These are phyloP conservation scores for Enteromius anoplus DNA, from an alignment of 2,797 vertebrate species.

Conservation along the genomic window DNA sequence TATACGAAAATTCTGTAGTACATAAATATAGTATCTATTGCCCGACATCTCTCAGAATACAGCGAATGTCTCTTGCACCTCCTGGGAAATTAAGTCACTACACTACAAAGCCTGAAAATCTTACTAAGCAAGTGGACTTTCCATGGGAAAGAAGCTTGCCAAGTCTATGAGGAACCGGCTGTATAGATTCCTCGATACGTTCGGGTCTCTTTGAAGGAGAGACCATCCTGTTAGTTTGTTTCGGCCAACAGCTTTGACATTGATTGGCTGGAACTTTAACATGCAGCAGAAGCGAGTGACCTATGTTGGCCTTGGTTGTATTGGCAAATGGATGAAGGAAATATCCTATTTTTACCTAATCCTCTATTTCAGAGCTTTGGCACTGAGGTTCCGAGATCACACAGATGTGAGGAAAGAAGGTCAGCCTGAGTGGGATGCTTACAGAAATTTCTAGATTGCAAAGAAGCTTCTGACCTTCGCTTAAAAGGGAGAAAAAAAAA, in stretches of 20 bases:
- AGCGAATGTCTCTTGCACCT: background rate
- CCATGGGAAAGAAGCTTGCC: constrained; percentile 44
- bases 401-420: constrained; percentile 34
- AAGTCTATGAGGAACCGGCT: constrained; percentile 23
- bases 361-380: constrained; percentile 41
- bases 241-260: constrained; percentile 40
- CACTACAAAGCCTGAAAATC: constrained; percentile 11
- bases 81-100: constrained; percentile 15
- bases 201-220: constrained; percentile 42
- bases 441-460: constrained; percentile 38
- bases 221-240: constrained; percentile 48
- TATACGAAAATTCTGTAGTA: background rate
- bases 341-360: constrained; percentile 59
- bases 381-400: constrained; percentile 49
- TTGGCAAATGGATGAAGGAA: constrained; percentile 45
- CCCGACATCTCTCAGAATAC: constrained; percentile 18
- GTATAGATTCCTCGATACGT: constrained; percentile 40
- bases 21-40: background rate
- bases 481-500: background rate
- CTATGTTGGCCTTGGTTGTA: constrained; percentile 56
- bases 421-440: constrained; percentile 26
- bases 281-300: constrained; percentile 53
- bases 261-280: constrained; percentile 54
- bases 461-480: constrained; percentile 19
- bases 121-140: constrained; percentile 41